These are phyloP conservation scores for Tetraneura akinire DNA, from an alignment of 1,140 invertebrate species.

Conservation along the genomic window DNA sequence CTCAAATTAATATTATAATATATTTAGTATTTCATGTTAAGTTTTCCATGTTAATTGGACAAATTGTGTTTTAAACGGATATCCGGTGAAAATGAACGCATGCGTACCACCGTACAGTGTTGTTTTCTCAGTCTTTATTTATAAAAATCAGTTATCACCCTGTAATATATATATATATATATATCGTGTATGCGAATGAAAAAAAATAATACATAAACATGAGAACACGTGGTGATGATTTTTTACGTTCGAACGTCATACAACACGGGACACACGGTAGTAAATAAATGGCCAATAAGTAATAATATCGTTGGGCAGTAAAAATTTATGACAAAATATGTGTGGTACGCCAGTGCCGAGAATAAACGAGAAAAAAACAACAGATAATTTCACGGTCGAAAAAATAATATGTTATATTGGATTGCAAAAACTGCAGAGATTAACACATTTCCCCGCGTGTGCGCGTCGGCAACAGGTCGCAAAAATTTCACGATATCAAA, in stretches of 20 bases:
- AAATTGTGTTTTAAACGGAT: background rate
- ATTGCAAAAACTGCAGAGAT: background rate
- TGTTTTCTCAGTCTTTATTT: too few relatives aligned
- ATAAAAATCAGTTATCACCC: too few relatives aligned
- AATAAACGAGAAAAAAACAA: background rate
- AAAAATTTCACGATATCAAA: slow-evolving; percentile 14
- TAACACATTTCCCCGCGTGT: background rate
- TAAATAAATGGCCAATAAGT: background rate
- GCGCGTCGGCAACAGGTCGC: slow-evolving; percentile 10
- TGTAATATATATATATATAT: too few relatives aligned
- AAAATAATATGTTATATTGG: background rate
- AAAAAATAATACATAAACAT: too few relatives aligned
- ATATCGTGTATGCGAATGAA: too few relatives aligned
- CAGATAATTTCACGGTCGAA: slow-evolving; percentile 12
- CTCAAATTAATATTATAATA: background rate
- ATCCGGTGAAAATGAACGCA: slow-evolving; percentile 4
- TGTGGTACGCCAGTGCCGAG: background rate
- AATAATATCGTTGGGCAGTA: background rate
- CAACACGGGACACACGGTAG: too few relatives aligned
- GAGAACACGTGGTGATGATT: slow-evolving; percentile 9
- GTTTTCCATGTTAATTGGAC: background rate
- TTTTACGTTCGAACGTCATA: too few relatives aligned
- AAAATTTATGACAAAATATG: background rate
- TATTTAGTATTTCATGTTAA: background rate
- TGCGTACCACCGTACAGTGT: background rate